Percentiles rank a stretch among this genome's conserved stretches.
phyloP scores from a whole-genome alignment of 2,888 invertebrate species.

The Caenorhabditis zanzibari region DNA sequence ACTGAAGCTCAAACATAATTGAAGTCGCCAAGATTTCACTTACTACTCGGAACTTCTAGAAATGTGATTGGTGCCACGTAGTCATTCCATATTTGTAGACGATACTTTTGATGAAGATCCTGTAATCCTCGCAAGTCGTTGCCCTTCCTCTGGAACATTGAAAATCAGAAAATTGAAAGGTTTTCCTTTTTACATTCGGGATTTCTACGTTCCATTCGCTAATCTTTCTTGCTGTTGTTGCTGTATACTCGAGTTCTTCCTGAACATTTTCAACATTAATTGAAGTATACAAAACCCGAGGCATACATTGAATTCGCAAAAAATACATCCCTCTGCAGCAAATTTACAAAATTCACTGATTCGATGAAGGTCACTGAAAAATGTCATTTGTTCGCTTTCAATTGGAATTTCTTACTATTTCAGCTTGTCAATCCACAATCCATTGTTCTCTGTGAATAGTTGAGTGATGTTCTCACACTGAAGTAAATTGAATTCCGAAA shows the following conservation, averaged over 20 bases:
- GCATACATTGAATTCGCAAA: slow-evolving; percentile 5
- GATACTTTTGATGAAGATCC: slow-evolving; percentile 30
- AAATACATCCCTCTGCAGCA: background rate
- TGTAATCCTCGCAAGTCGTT: slow-evolving; percentile 16
- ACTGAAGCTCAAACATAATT: slow-evolving; percentile 2
- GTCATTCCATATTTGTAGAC: slow-evolving; percentile 40
- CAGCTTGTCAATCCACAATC: background rate
- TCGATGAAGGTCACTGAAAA: background rate
- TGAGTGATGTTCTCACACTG: background rate
- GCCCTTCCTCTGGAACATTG: slow-evolving; percentile 13
- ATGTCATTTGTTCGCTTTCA: background rate
- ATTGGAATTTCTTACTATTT: background rate
- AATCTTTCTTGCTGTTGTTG: background rate
- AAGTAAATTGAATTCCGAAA: background rate
- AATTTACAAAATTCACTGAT: background rate
- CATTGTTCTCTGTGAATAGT: background rate
- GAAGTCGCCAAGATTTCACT: background rate
- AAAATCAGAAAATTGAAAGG: background rate
- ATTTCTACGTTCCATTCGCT: slow-evolving; percentile 6
- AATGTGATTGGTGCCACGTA: slow-evolving; percentile 25
- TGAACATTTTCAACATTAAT: background rate
- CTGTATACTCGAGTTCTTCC: background rate
- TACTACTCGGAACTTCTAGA: slow-evolving; percentile 33
- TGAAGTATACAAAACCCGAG: background rate
- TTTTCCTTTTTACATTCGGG: slow-evolving; percentile 2